A percentile compares a stretch with the other conserved stretches of the same genome.
Conservation (phyloP, 2,888 invertebrate genomes). For the Asteroscopus sphinx region DNA sequence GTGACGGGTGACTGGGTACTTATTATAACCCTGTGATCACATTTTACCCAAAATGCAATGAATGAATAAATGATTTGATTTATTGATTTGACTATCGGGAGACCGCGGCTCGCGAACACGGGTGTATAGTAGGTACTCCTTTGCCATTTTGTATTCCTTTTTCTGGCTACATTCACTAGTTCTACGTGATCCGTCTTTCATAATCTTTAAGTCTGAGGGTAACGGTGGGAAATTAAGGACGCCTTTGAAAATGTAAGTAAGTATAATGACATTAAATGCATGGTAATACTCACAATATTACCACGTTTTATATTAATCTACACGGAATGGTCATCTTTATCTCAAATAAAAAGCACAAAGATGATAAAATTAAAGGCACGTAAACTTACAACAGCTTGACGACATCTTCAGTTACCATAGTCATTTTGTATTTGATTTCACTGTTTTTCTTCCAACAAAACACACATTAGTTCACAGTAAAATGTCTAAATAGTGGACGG, state of each 20-base stretch:
- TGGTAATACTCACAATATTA: neutral
- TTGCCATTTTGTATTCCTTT: too few species aligned
- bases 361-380: neutral
- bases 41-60: too few species aligned
- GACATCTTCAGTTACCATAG: conserved; percentile 72
- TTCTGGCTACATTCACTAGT: too few species aligned
- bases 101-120: too few species aligned
- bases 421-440: conserved; percentile 65
- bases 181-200: too few species aligned
- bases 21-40: too few species aligned
- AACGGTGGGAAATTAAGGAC: conserved; percentile 35
- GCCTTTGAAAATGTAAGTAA: conserved; percentile 23
- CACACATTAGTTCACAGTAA: conserved; percentile 51
- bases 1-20: too few species aligned
- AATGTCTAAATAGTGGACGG: conserved; percentile 22
- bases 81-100: too few species aligned
- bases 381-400: conserved; percentile 80
- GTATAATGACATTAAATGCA: neutral
- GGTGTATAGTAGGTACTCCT: too few species aligned
- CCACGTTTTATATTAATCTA: neutral
- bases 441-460: conserved; percentile 38
- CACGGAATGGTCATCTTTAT: neutral
- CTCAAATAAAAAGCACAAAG: neutral
- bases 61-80: too few species aligned
- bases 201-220: conserved; percentile 5